These are phyloP conservation scores for Oscheius sp. DNA, from an alignment of 2,888 invertebrate genomes.

Conservation along the genomic window DNA sequence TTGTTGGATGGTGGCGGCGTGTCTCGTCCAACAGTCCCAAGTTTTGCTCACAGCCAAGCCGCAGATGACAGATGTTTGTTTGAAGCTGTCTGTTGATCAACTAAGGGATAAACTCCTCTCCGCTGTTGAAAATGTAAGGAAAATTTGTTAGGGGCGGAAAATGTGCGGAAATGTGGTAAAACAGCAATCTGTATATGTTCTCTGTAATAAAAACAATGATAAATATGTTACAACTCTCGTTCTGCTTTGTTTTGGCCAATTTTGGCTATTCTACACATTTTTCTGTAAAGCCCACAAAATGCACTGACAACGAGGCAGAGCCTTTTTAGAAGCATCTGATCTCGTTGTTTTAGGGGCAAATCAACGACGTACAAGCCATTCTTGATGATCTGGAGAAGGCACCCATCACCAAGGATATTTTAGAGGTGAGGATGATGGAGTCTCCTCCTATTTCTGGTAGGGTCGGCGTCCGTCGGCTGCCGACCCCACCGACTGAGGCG, in stretches of 20 bases:
- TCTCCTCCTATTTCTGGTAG: constrained; percentile 9
- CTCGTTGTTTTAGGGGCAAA: constrained; percentile 23
- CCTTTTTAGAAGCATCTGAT: background rate
- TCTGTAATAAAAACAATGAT: background rate
- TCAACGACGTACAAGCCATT: constrained; percentile 15
- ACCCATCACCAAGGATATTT: constrained; percentile 52
- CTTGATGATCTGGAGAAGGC: constrained; percentile 52
- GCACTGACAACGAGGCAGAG: constrained; percentile 1
- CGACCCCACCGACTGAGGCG: constrained; percentile 31
- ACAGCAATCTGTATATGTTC: background rate
- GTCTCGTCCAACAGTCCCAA: constrained; percentile 49
- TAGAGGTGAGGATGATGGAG: constrained; percentile 53
- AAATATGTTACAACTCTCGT: background rate
- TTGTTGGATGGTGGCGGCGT: constrained; percentile 61
- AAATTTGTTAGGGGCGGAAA: constrained; percentile 3
- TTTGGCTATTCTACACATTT: background rate
- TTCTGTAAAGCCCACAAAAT: background rate
- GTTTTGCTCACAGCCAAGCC: constrained; percentile 51
- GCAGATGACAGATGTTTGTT: constrained; percentile 44
- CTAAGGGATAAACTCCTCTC: constrained; percentile 61
- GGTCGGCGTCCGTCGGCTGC: constrained; percentile 25
- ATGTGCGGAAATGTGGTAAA: background rate
- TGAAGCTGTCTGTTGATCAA: constrained; percentile 58
- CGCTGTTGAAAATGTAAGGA: constrained; percentile 68
- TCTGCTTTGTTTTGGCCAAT: constrained; percentile 5